Percentiles rank a stretch among this genome's conserved stretches.
Evolutionary conservation across 1,140 invertebrate genomes (phyloP).

Genomic region (Zaprionus nigranus): DNA sequence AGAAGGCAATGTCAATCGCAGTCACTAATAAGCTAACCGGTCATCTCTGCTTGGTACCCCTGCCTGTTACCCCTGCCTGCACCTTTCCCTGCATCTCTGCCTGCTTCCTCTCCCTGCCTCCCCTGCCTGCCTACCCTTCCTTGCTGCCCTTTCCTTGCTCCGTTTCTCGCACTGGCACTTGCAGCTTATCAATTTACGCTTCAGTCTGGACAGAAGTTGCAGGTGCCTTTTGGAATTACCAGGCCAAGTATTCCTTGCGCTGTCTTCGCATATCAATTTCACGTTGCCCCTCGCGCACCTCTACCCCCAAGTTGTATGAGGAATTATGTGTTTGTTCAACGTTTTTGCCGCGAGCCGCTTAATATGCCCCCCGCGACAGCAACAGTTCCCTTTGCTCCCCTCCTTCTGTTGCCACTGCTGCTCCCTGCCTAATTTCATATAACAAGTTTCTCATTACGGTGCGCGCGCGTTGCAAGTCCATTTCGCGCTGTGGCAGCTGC

Average conservation of each 20-base stretch:
- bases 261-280: conserved; percentile 70
- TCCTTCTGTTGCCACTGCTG: not conserved
- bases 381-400: conserved; percentile 6
- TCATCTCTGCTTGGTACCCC: conserved; percentile 12
- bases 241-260: conserved; percentile 30
- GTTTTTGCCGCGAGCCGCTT: conserved; percentile 55
- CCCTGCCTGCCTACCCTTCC: not conserved
- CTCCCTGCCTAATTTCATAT: conserved; percentile 69
- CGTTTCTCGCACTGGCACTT: conserved; percentile 18
- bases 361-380: conserved; percentile 35
- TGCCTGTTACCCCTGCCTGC: not conserved
- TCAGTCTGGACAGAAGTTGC: conserved; percentile 50
- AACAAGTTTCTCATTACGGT: conserved; percentile 79
- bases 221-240: conserved; percentile 52
- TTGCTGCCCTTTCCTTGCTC: conserved; percentile 1
- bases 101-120: not conserved
- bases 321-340: conserved; percentile 69
- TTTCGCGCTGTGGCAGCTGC: conserved; percentile 9
- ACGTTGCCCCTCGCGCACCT: not conserved
- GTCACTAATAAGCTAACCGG: conserved; percentile 68
- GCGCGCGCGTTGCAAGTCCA: not conserved
- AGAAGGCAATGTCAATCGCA: conserved; percentile 66
- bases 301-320: conserved; percentile 19
- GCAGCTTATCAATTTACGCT: conserved; percentile 80
- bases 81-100: not conserved